Percentiles rank a stretch among this genome's conserved stretches.
Evolutionary conservation across 1,140 invertebrate genomes (phyloP).

Genomic region (Panagrolaimus sp.): DNA sequence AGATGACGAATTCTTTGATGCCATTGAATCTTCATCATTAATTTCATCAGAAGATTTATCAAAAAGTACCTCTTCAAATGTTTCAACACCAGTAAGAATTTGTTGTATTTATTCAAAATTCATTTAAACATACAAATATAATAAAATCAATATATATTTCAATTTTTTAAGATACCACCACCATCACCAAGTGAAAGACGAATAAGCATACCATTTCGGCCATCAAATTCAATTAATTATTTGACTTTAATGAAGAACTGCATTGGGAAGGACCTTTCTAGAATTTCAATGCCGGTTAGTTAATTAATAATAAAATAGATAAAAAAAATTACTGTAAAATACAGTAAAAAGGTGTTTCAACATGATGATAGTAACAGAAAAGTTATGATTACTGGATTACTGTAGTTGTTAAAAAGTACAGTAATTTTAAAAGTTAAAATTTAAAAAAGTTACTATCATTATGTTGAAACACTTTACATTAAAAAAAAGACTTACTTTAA

Average conservation of each 20-base stretch:
- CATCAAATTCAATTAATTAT: conserved; percentile 64
- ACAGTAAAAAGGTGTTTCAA: too few relatives aligned
- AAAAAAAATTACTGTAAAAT: not conserved
- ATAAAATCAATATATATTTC: not conserved
- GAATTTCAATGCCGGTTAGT: conserved; percentile 87
- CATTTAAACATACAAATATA: not conserved
- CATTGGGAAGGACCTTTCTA: conserved; percentile 94
- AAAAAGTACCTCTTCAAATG: too few relatives aligned
- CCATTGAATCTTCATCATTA: not conserved
- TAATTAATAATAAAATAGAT: not conserved
- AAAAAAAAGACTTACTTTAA: conserved; percentile 6
- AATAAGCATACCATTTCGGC: conserved; percentile 10
- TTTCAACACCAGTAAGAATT: too few relatives aligned
- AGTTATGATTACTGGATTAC: conserved; percentile 22
- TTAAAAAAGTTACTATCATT: conserved; percentile 3
- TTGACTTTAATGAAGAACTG: conserved; percentile 99
- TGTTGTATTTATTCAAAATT: too few relatives aligned
- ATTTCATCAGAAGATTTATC: not conserved
- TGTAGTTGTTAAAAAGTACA: not conserved
- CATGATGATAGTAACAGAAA: too few relatives aligned
- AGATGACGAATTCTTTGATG: conserved; percentile 6
- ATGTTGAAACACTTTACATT: conserved; percentile 3
- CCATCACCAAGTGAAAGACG: conserved; percentile 1
- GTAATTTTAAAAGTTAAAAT: conserved; percentile 17
- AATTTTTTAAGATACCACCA: conserved; percentile 3